Percentiles rank a stretch among this genome's conserved stretches.
Conservation (phyloP, 2,797 vertebrate genomes). For the Enteromius trimaculatus region DNA sequence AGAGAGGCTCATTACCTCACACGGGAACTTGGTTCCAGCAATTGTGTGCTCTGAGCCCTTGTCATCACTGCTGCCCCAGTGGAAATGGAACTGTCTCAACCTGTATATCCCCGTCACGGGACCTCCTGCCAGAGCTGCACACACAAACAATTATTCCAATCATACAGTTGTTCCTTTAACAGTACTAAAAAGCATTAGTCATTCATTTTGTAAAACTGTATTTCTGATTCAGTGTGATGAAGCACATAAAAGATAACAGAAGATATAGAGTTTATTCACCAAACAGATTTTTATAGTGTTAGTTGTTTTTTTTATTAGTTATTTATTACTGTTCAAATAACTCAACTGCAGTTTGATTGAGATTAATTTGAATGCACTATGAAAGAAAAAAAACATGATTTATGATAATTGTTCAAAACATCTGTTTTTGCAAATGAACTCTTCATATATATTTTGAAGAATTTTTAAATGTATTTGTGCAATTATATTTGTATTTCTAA, state of each 20-base stretch:
- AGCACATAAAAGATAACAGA: background rate
- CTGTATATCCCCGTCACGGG: slow-evolving; percentile 88
- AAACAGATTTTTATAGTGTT: no score
- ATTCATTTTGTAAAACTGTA: background rate
- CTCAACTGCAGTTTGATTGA: no score
- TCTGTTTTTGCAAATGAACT: no score
- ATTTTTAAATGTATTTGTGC: background rate
- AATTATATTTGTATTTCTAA: background rate
- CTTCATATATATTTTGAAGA: background rate
- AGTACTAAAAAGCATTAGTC: background rate
- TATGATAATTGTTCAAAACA: no score
- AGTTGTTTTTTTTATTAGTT: no score
- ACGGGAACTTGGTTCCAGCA: slow-evolving; percentile 82
- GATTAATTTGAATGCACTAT: no score
- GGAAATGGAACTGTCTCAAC: slow-evolving; percentile 92
- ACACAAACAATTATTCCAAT: slow-evolving; percentile 35
- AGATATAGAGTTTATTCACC: background rate
- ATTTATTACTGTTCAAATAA: no score
- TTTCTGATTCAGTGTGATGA: background rate
- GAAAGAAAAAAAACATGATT: no score
- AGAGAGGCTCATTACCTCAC: slow-evolving; percentile 81
- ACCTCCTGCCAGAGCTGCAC: slow-evolving; percentile 86
- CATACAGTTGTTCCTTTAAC: background rate
- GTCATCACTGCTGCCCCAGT: slow-evolving; percentile 89
- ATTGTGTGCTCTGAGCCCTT: slow-evolving; percentile 90